Percentiles rank a stretch among this genome's conserved stretches.
Evolutionary conservation across 2,113 vertebrate species (phyloP).

Genomic region (Diphyllodes magnificus): DNA sequence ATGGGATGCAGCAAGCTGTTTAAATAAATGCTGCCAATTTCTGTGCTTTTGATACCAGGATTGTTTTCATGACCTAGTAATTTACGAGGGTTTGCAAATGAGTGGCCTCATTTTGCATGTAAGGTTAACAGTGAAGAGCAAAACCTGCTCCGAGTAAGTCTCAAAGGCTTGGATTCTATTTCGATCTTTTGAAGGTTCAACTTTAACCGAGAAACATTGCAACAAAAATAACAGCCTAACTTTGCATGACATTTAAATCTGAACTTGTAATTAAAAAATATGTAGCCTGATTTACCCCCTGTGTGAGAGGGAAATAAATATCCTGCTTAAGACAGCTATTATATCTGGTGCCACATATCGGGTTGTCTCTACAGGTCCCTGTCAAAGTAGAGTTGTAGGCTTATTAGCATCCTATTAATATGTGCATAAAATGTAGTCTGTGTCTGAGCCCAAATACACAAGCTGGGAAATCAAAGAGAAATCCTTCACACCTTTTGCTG

Average conservation of each 20-base stretch:
- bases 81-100: neutral
- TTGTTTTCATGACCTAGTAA: neutral
- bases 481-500: constrained; percentile 72
- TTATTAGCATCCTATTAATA: constrained; percentile 76
- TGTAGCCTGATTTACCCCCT: neutral
- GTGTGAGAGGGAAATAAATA: neutral
- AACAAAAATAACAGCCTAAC: neutral
- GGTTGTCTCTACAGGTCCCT: constrained; percentile 24
- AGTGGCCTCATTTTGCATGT: neutral
- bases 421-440: constrained; percentile 71
- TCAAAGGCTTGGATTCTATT: neutral
- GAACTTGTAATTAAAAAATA: neutral
- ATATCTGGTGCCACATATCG: constrained; percentile 44
- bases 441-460: constrained; percentile 82
- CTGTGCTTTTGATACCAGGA: neutral
- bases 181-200: neutral
- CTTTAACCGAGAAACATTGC: neutral
- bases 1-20: neutral
- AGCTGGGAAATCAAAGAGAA: constrained; percentile 77
- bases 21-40: neutral
- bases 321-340: neutral
- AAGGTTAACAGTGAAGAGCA: neutral
- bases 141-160: neutral
- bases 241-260: neutral
- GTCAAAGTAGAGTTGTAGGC: constrained; percentile 51